Base-by-base conservation (phyloP, 2,888 invertebrate genomes). In the Amiota communis region DNA sequence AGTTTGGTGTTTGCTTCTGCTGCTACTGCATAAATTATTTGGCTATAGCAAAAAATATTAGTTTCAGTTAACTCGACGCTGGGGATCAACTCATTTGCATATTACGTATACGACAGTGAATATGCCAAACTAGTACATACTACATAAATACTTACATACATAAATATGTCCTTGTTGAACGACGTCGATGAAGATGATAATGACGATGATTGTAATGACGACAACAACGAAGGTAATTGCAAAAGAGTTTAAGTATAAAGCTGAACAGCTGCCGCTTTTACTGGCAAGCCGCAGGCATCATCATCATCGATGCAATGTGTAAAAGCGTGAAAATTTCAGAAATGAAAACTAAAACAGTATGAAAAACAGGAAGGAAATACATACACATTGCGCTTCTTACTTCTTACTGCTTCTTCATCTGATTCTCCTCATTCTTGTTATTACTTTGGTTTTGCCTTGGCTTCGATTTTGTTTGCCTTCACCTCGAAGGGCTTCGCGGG, bases 11-110 rank as follows among this genome's bases (percentile, higher is more conserved):
- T n/a, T 59, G 59, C 15, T 57, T 65, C 48, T 49, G 10, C 59
- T 67, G 53, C 57, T 71, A 78, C 75, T 82, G 86, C 83, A 86
- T 84, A 83, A 80, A 85, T 84, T 82, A 81, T 79, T 80, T 78
- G 76, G 81, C 78, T 69, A 78, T 79, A 75, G 76, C 82, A 78
- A 77, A 36, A 36, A 81, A 80, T 81, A 81, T 86, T 87, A 83
- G 79, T 81, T 84, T 81, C 80, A 78, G 76, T 82, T 74, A 76
- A 77, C 76, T 74, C 49, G 49, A 69, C 67, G 63, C 74, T 74
- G 51, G 72, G 73, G 63, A 63, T 72, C 69, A 72, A 53, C 71
- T 76, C 76, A 81, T 86, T 81, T 82, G 79, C 82, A 81, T 82
- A 85, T 81, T 77, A 77, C 77, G 79, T 81, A 80, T 80, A 79